phyloP scores from a whole-genome alignment of 2,113 vertebrate genomes.

The Ctenodactylus gundi region DNA sequence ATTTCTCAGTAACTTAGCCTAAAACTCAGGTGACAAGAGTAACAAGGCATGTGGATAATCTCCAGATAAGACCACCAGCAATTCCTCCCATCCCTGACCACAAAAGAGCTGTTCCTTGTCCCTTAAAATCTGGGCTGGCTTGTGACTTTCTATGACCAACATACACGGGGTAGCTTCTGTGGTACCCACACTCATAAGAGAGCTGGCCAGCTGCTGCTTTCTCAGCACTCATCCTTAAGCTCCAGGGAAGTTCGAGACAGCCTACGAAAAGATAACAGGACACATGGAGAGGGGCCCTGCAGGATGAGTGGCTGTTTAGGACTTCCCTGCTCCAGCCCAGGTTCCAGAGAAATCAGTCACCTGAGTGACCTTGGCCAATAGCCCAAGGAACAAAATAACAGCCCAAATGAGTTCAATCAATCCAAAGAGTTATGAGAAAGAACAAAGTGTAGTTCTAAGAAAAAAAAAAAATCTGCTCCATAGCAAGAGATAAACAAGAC shows the following conservation, averaged over 20 bases:
- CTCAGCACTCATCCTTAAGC: neutral
- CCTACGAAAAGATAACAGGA: neutral
- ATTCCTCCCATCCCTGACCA: neutral
- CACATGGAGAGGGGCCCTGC: neutral
- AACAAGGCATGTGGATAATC: neutral
- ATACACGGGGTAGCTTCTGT: neutral
- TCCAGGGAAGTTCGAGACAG: neutral
- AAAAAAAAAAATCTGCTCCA: neutral
- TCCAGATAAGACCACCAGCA: neutral
- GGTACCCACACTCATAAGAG: neutral
- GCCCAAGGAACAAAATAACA: neutral
- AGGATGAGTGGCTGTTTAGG: neutral
- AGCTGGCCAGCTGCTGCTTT: neutral
- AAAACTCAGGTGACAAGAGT: neutral
- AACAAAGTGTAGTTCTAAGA: neutral
- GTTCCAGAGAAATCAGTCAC: neutral
- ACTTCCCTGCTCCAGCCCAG: neutral
- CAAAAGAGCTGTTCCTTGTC: neutral
- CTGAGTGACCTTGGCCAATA: neutral
- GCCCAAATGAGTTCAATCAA: neutral
- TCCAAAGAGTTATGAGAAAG: neutral
- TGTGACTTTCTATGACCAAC: neutral
- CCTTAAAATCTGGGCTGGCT: neutral
- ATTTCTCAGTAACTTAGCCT: neutral
- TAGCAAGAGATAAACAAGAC: neutral